Base-by-base conservation (phyloP, 1,140 invertebrate genomes). In the Archivesica marissinica region DNA sequence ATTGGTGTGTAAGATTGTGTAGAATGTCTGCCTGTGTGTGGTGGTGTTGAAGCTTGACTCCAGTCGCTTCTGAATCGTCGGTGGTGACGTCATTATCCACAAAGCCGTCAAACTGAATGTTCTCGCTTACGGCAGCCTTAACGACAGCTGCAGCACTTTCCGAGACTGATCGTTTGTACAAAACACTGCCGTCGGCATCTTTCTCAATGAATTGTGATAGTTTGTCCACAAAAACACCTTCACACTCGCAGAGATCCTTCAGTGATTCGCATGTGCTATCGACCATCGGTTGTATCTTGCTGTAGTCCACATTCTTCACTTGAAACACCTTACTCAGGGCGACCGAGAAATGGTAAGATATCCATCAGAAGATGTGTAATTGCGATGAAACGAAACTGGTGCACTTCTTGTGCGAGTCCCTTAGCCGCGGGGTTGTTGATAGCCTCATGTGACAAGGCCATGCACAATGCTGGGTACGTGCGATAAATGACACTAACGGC, bases 201-300 rank as follows among this genome's bases (percentile, higher is more conserved):
- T 56, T 3, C n/a, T 59, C 74, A 25, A 6, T 28, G 38, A 38
- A 77, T 28, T 9, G 6, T n/a, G 6, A 35, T 7, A 59, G 50
- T 38, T 75, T 75, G 41, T 54, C 72, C 4, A 77, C 74, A 77
- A 56, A 77, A 15, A 77, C 74, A 11, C 74, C 50, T n/a, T 59
- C 52, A 56, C 41, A 47, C 17, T 59, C 52, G 1, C 35, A 6
- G 13, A 77, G 41, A 23, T 59, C 74, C 33, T 50, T 9, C 11
- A 74, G 25, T 25, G 41, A 50, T 3, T 56, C 50, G n/a, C 50
- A 56, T 20, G 52, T 59, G 23, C 50, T 38, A 23, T 3, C 38
- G 2, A 54, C 52, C 33, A 59, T 35, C 11, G 74, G 74, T 20
- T 7, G 6, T 0, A 77, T 28, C 17, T n/a, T 38, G 30, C 50